Conservation (phyloP, 2,888 invertebrate genomes). For the Liodrosophila aerea region DNA sequence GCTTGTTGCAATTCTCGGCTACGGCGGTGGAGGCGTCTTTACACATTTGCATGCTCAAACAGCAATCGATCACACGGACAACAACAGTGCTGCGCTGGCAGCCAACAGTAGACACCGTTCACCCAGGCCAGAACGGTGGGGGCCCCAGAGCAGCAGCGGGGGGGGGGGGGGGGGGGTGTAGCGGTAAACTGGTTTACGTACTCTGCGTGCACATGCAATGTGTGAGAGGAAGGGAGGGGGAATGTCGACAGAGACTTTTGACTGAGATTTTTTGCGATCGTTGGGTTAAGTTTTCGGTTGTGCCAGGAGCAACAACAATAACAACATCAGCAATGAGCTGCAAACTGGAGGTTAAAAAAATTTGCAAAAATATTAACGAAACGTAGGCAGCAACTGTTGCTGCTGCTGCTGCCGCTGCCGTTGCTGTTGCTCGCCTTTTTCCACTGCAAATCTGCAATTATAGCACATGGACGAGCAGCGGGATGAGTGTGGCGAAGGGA, state of each 20-base stretch:
- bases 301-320: conserved; percentile 46
- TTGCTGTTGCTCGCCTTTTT: conserved; percentile 70
- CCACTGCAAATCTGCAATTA: conserved; percentile 73
- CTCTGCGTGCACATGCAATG: conserved; percentile 63
- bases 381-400: conserved; percentile 68
- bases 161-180: not conserved
- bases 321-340: conserved; percentile 51
- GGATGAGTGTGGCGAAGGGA: not conserved
- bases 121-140: conserved; percentile 31
- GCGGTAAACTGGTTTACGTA: conserved; percentile 59
- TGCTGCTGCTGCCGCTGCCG: conserved; percentile 38
- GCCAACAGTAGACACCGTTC: conserved; percentile 51
- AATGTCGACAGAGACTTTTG: conserved; percentile 9
- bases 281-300: conserved; percentile 52
- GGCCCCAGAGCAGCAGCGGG: not conserved
- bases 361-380: conserved; percentile 77
- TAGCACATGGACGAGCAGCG: conserved; percentile 48
- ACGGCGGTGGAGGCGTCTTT: conserved; percentile 75
- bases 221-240: conserved; percentile 14
- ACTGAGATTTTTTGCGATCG: conserved; percentile 45
- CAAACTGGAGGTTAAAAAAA: conserved; percentile 76
- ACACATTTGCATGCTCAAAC: conserved; percentile 78
- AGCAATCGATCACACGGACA: conserved; percentile 73
- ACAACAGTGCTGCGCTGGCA: too few species aligned
- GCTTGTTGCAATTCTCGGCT: conserved; percentile 4